A percentile compares a stretch with the other conserved stretches of the same genome.
These are phyloP conservation scores for Bicyclus anynana DNA, from an alignment of 1,140 invertebrate species.

Conservation along the genomic window DNA sequence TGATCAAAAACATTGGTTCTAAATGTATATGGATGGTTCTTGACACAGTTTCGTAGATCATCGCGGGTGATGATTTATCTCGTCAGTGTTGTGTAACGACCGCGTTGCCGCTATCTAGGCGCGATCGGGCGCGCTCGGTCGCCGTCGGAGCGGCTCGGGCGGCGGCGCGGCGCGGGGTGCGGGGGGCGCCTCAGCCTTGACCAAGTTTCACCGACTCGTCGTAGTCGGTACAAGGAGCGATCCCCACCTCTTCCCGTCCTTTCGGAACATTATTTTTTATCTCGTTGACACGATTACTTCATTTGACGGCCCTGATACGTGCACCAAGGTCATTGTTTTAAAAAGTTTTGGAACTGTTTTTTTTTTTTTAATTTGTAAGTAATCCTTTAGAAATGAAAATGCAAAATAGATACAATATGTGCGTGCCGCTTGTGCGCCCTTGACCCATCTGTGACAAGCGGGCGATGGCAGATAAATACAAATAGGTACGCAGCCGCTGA, in stretches of 20 bases:
- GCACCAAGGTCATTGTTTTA: slow-evolving; percentile 46
- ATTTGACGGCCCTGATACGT: slow-evolving; percentile 49
- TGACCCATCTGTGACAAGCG: slow-evolving; percentile 64
- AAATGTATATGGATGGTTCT: slow-evolving; percentile 49
- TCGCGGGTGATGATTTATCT: slow-evolving; percentile 68
- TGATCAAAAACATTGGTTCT: slow-evolving; percentile 21
- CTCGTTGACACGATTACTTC: slow-evolving; percentile 67
- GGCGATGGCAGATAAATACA: slow-evolving; percentile 55
- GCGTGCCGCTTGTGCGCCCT: too few species aligned
- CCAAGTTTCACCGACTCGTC: slow-evolving; percentile 73
- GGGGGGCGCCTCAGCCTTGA: slow-evolving; percentile 62
- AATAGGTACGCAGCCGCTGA: slow-evolving; percentile 61
- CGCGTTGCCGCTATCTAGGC: slow-evolving; percentile 50
- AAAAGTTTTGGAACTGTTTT: background rate
- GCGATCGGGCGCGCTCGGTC: slow-evolving; percentile 50
- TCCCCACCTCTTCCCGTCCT: slow-evolving; percentile 74
- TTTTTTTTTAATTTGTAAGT: background rate
- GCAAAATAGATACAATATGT: too few species aligned
- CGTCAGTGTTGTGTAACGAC: slow-evolving; percentile 59
- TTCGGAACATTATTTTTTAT: slow-evolving; percentile 70
- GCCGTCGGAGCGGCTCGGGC: slow-evolving; percentile 57
- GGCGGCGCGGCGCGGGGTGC: slow-evolving; percentile 30
- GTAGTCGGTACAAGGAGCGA: slow-evolving; percentile 58
- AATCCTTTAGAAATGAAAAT: too few species aligned
- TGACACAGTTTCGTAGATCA: slow-evolving; percentile 66